Base-by-base conservation (phyloP, 2,888 invertebrate species). In the Plagodis pulveraria region DNA sequence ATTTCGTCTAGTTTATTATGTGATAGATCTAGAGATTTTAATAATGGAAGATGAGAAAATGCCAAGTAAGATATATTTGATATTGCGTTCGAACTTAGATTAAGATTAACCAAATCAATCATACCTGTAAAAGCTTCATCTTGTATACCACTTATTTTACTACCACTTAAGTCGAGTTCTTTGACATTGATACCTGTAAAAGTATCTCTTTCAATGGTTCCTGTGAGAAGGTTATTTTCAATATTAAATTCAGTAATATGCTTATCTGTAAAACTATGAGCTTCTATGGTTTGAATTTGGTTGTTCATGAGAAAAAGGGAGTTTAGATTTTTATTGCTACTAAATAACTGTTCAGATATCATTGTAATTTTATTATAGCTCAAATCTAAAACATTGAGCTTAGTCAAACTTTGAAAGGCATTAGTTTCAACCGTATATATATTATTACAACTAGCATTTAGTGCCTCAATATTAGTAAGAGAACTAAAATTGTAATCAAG, bases 21-120 rank as follows among this genome's bases (percentile, higher is more conserved):
- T 7, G 69, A 69, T 38, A 69, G 49, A 47, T 69, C 66, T 35
- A 69, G 36, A 0, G 11, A 34, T 6, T 56, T 33, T 32, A 68
- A 43, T 6, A 38, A 49, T 6, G 52, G 36, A 46, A 68, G 52
- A 10, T 57, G 50, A 6, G 34, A 56, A 42, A 68, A 68, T 12
- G 68, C 52, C 1, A 59, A 58, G 8, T 10, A 6, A 7, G 68
- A 66, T 49, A 68, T 51, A 33, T 38, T 41, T 7, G 32, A 41
- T 34, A 68, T 54, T 9, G 43, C 41, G 47, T 68, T 68, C n/a
- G 41, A 58, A 42, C 63, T 66, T 1, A 64, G 6, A 51, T 68
- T 68, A 9, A 68, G 56, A 22, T 22, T 45, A 4, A 6, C 50
- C 11, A 68, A 49, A 38, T 58, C 53, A 2, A 34, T 42, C 66